phyloP scores from a whole-genome alignment of 2,888 invertebrate species.

The Drosophila tripunctata region DNA sequence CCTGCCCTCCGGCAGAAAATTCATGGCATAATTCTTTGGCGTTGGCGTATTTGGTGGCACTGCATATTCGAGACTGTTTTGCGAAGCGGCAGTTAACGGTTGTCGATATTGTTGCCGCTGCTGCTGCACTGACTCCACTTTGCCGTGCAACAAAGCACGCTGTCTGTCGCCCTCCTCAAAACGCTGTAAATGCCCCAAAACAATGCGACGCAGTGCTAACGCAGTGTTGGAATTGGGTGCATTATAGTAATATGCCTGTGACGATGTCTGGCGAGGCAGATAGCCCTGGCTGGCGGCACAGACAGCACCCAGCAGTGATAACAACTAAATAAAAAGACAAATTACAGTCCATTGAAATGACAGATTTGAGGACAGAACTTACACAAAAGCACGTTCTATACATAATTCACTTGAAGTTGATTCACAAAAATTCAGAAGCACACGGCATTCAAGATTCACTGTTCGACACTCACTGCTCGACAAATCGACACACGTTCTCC shows the following conservation, averaged over 20 bases:
- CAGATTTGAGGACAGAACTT: constrained; percentile 35
- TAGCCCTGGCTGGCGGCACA: constrained; percentile 42
- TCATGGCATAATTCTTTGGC: constrained; percentile 75
- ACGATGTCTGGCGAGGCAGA: constrained; percentile 24
- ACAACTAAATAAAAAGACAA: constrained; percentile 57
- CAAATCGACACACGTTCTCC: constrained; percentile 6
- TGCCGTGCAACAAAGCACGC: constrained; percentile 22
- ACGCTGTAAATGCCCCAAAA: constrained; percentile 49
- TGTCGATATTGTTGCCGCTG: constrained; percentile 46
- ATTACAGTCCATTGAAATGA: constrained; percentile 30
- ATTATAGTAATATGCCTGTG: constrained; percentile 61
- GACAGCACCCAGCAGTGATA: constrained; percentile 49
- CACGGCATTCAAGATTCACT: constrained; percentile 4
- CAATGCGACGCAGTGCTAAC: constrained; percentile 48
- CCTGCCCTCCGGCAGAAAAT: constrained; percentile 75
- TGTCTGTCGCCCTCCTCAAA: constrained; percentile 57
- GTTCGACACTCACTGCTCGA: background rate
- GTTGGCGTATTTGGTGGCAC: constrained; percentile 72
- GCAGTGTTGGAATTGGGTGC: constrained; percentile 51
- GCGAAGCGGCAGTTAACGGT: constrained; percentile 20
- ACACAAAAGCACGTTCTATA: constrained; percentile 56
- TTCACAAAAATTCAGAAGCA: constrained; percentile 7
- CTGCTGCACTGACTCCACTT: constrained; percentile 57
- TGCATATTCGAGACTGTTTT: constrained; percentile 34
- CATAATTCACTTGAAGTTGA: constrained; percentile 45